A percentile compares a stretch with the other conserved stretches of the same genome.
These are phyloP conservation scores for Amyelois transitella DNA, from an alignment of 1,140 invertebrate genomes.

Conservation along the genomic window DNA sequence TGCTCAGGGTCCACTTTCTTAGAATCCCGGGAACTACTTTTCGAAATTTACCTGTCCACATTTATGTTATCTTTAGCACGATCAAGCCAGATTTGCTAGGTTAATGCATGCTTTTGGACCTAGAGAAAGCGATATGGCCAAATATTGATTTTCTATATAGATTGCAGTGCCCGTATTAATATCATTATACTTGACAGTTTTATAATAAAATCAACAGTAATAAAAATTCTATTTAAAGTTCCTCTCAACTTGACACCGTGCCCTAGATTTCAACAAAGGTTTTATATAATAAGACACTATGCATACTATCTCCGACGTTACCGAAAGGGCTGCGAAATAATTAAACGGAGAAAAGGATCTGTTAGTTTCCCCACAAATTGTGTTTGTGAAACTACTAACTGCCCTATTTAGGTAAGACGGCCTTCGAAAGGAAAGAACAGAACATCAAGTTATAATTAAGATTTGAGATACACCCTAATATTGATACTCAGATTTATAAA, in stretches of 20 bases:
- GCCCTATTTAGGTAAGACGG: neutral
- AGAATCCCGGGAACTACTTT: too few relatives aligned
- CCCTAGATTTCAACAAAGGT: neutral
- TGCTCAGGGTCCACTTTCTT: too few relatives aligned
- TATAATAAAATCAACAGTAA: neutral
- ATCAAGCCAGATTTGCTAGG: too few relatives aligned
- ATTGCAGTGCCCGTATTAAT: too few relatives aligned
- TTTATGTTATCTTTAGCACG: too few relatives aligned
- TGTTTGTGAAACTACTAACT: neutral
- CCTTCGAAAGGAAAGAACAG: neutral
- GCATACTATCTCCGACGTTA: neutral
- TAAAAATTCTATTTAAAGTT: neutral
- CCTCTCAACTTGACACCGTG: neutral
- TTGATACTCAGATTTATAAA: too few relatives aligned
- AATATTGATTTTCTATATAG: too few relatives aligned
- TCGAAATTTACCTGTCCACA: too few relatives aligned
- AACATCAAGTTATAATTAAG: too few relatives aligned
- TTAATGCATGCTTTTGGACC: too few relatives aligned
- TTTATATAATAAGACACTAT: neutral
- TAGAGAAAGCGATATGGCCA: too few relatives aligned
- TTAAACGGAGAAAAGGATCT: slow-evolving; percentile 8
- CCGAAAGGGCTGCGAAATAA: neutral
- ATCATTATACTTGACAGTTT: neutral
- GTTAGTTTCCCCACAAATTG: slow-evolving; percentile 1
- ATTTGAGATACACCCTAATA: too few relatives aligned